phyloP scores from a whole-genome alignment of 2,888 invertebrate species.

The Drosophila infuscata region DNA sequence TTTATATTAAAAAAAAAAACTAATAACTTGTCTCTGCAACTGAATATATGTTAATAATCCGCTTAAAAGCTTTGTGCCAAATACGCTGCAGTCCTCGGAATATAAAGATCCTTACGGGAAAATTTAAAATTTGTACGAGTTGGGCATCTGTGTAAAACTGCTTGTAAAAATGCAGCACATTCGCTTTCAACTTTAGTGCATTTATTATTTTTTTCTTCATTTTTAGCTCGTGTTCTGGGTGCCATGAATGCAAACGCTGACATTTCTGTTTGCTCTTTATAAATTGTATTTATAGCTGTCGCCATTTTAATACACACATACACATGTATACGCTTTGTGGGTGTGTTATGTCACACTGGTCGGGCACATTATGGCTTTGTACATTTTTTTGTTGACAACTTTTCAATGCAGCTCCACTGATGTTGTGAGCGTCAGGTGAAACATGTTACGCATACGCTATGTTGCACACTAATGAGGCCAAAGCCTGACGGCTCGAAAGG shows the following conservation, averaged over 20 bases:
- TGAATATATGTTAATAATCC: conserved; percentile 1
- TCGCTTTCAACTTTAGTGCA: conserved; percentile 30
- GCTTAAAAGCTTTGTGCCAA: neutral
- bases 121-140: conserved; percentile 1
- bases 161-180: conserved; percentile 27
- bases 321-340: conserved; percentile 34
- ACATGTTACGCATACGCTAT: conserved; percentile 75
- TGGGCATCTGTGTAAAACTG: conserved; percentile 23
- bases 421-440: conserved; percentile 64
- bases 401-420: conserved; percentile 54
- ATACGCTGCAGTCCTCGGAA: neutral
- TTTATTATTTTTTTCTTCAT: conserved; percentile 10
- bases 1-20: neutral
- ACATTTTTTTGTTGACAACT: conserved; percentile 68
- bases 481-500: conserved; percentile 27
- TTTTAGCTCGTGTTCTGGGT: conserved; percentile 34
- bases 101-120: conserved; percentile 3
- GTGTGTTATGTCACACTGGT: conserved; percentile 70
- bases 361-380: conserved; percentile 58
- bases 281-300: conserved; percentile 74
- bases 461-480: conserved; percentile 74
- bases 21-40: neutral
- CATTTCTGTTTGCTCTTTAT: conserved; percentile 60
- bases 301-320: conserved; percentile 49
- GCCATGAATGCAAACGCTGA: conserved; percentile 57